Percentiles rank a stretch among this genome's conserved stretches.
Conservation (phyloP, 1,140 invertebrate species). For the Lepeophtheirus salmonis region DNA sequence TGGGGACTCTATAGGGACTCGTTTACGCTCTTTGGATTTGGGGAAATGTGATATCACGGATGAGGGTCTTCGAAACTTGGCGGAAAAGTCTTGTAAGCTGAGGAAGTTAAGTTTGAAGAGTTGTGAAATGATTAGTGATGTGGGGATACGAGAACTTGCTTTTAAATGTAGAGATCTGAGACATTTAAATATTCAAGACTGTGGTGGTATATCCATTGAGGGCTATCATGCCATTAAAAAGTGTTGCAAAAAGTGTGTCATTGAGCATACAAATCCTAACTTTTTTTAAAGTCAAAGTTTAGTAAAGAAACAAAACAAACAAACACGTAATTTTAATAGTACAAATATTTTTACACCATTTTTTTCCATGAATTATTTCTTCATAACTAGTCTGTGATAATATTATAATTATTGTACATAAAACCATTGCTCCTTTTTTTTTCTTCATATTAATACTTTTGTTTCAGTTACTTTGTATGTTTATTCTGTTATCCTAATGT, state of each 20-base stretch:
- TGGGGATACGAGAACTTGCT: constrained; percentile 62
- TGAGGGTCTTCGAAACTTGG: constrained; percentile 56
- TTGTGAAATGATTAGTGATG: constrained; percentile 69
- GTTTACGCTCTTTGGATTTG: constrained; percentile 62
- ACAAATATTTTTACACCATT: too few relatives aligned
- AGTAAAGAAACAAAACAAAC: too few relatives aligned
- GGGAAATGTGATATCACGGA: constrained; percentile 84
- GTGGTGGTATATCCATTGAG: constrained; percentile 63
- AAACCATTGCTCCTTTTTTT: too few relatives aligned
- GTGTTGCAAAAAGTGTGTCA: constrained; percentile 71
- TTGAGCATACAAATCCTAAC: constrained; percentile 81
- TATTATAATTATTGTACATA: too few relatives aligned
- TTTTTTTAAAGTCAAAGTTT: constrained; percentile 43
- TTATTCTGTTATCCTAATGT: too few relatives aligned
- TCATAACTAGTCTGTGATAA: too few relatives aligned
- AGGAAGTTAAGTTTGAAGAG: constrained; percentile 71
- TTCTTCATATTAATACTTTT: too few relatives aligned
- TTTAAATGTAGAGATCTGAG: constrained; percentile 59
- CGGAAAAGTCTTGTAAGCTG: constrained; percentile 67
- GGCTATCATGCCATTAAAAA: constrained; percentile 79
- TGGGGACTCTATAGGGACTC: constrained; percentile 49
- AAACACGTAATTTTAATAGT: too few relatives aligned
- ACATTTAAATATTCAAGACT: constrained; percentile 78
- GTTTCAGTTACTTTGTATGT: too few relatives aligned
- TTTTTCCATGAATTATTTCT: too few relatives aligned